phyloP scores from a whole-genome alignment of 2,113 vertebrate species.

The Halcyon senegalensis region DNA sequence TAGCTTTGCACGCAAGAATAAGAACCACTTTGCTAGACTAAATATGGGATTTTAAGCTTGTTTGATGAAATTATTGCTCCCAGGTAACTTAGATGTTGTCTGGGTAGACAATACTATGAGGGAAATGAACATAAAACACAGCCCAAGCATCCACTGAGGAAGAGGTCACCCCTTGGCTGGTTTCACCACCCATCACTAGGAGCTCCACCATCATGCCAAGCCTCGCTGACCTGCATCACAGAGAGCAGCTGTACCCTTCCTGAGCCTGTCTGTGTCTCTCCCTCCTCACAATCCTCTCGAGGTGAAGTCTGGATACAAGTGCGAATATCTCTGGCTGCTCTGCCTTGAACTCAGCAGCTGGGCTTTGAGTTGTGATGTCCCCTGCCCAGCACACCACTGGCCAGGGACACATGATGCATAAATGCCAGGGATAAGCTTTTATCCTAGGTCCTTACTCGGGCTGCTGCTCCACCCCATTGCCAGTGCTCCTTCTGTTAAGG shows the following conservation, averaged over 20 bases:
- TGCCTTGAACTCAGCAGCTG: neutral
- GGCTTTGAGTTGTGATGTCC: neutral
- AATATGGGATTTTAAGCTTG: neutral
- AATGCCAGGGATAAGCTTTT: neutral
- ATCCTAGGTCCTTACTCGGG: neutral
- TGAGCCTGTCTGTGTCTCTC: neutral
- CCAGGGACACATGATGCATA: neutral
- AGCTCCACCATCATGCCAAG: neutral
- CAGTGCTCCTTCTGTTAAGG: neutral
- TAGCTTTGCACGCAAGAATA: neutral
- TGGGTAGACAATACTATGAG: neutral
- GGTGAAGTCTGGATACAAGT: neutral
- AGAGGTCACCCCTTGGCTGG: neutral
- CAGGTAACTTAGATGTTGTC: neutral
- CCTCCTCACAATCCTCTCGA: neutral
- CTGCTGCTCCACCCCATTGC: neutral
- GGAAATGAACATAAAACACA: neutral
- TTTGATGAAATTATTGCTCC: neutral
- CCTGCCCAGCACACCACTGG: neutral
- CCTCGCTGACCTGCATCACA: rapidly evolving
- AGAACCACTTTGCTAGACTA: neutral
- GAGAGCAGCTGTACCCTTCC: neutral
- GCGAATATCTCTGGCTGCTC: neutral
- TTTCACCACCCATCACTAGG: neutral
- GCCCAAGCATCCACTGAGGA: neutral